Evolutionary conservation across 2,888 invertebrate species (phyloP).

Genomic region (Lasiommata megera): DNA sequence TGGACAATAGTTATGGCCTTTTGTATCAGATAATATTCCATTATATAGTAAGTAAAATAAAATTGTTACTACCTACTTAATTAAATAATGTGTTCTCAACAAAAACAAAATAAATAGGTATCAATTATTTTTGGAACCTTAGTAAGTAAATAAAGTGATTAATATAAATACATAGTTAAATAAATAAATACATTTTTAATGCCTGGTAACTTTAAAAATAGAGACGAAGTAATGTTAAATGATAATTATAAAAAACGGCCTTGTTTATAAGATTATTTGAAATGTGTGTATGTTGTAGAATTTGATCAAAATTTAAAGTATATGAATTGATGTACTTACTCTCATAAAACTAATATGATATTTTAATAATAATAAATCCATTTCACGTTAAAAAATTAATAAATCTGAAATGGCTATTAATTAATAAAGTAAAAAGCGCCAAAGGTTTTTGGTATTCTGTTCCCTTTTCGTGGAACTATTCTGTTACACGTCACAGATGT

Average conservation of each 20-base stretch:
- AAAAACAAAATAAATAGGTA: constrained; percentile 10
- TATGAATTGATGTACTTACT: constrained; percentile 17
- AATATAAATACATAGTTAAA: constrained; percentile 7
- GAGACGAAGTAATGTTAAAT: no score
- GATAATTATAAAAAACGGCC: constrained; percentile 6
- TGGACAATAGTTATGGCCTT: constrained; percentile 33
- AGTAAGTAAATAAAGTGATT: constrained; percentile 9
- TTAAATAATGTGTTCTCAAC: constrained; percentile 28
- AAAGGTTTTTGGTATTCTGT: no score
- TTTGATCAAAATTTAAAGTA: constrained; percentile 5
- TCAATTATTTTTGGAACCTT: constrained; percentile 13
- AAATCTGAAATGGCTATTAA: no score
- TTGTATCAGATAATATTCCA: constrained; percentile 10
- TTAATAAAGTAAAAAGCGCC: no score
- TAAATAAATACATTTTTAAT: constrained; percentile 19
- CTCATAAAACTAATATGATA: background rate
- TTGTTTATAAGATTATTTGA: constrained; percentile 13
- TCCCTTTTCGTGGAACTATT: no score
- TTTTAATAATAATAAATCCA: no score
- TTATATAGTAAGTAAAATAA: background rate
- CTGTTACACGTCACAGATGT: no score
- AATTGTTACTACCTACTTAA: constrained; percentile 25
- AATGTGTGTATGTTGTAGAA: background rate
- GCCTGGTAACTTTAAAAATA: constrained; percentile 14
- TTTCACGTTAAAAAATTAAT: no score